phyloP scores from a whole-genome alignment of 2,888 invertebrate species.

The Caenorhabditis doughertyi region DNA sequence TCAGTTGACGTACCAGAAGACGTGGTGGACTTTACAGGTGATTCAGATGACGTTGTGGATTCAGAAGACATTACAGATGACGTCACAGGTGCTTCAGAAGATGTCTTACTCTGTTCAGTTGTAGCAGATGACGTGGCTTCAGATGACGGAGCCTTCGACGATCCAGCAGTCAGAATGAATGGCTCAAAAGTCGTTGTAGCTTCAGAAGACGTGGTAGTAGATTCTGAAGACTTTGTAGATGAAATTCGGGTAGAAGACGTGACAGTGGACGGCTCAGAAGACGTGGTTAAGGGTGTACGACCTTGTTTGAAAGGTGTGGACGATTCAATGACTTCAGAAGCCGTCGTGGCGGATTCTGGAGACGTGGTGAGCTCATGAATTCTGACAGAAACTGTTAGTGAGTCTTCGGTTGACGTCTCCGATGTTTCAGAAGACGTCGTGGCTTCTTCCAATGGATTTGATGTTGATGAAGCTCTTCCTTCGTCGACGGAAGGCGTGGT shows the following conservation, averaged over 20 bases:
- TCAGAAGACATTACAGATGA: constrained; percentile 7
- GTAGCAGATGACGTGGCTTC: constrained; percentile 1
- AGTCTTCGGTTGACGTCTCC: constrained; percentile 12
- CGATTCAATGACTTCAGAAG: constrained; percentile 16
- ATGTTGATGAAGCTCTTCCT: not conserved
- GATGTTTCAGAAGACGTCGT: constrained; percentile 16
- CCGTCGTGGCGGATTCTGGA: constrained; percentile 6
- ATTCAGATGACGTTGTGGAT: constrained; percentile 9
- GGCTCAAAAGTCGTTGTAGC: constrained; percentile 1
- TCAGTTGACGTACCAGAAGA: too few relatives aligned
- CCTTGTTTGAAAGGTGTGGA: not conserved
- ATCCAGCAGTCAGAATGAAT: too few relatives aligned
- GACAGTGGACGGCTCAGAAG: not conserved
- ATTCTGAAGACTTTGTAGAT: constrained; percentile 10
- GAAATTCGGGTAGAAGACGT: constrained; percentile 7
- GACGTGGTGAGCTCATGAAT: constrained; percentile 40
- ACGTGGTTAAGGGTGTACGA: constrained; percentile 5
- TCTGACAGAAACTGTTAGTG: constrained; percentile 42
- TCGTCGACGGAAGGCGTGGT: constrained; percentile 14
- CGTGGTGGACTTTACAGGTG: constrained; percentile 6
- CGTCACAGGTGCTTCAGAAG: constrained; percentile 2
- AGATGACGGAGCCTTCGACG: too few relatives aligned
- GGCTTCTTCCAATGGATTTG: constrained; percentile 12
- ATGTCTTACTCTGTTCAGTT: not conserved
- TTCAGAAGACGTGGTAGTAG: not conserved